Conservation (phyloP, 2,797 vertebrate species). For the Leuciscus waleckii region DNA sequence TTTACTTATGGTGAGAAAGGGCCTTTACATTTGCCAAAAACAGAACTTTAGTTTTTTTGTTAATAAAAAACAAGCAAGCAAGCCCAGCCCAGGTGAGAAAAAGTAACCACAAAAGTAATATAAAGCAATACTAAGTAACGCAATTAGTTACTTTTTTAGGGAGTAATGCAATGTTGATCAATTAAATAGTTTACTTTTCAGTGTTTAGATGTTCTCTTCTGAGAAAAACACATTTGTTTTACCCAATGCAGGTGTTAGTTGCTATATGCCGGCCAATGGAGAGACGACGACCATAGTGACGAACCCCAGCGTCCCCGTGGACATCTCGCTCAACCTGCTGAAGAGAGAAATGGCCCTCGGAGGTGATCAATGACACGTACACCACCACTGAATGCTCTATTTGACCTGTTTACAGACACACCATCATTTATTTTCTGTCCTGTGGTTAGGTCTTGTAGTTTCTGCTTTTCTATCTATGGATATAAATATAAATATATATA, state of each 20-base stretch:
- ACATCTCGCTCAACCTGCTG: constrained; percentile 92
- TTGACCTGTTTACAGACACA: not conserved
- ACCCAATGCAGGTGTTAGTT: constrained; percentile 83
- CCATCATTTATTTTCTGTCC: not conserved
- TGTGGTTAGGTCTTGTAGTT: not conserved
- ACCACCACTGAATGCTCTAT: not conserved
- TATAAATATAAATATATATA: not conserved
- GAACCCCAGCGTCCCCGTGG: constrained; percentile 93
- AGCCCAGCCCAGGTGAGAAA: not conserved
- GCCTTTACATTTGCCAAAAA: no score
- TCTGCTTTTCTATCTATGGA: not conserved
- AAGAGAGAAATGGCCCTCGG: constrained; percentile 91
- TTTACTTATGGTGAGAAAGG: not conserved
- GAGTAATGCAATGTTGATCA: not conserved
- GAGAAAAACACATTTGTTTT: not conserved
- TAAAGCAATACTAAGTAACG: not conserved
- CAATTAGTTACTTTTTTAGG: not conserved
- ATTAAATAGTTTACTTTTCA: not conserved
- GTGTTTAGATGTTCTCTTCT: not conserved
- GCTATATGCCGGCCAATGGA: constrained; percentile 95
- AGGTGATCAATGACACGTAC: constrained; percentile 69
- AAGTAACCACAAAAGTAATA: not conserved
- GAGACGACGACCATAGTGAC: constrained; percentile 88
- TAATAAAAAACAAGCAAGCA: not conserved
- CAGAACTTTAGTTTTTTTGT: no score